Conservation (phyloP, 2,113 vertebrate species). For the Calyptomena viridis region DNA sequence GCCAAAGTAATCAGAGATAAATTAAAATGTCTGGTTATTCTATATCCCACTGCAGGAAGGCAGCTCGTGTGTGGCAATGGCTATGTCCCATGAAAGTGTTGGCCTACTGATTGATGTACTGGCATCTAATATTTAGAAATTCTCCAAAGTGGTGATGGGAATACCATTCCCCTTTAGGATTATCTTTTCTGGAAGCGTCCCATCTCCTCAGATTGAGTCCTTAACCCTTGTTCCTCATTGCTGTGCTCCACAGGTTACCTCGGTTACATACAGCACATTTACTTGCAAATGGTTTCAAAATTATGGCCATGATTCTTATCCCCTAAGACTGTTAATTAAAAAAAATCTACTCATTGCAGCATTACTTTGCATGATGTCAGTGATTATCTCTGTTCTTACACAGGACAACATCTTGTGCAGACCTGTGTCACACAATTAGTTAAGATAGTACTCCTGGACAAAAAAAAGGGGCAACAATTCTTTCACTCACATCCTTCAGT, state of each 20-base stretch:
- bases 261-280: not conserved
- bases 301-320: not conserved
- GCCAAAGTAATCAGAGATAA: not conserved
- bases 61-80: not conserved
- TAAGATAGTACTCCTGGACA: not conserved
- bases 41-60: not conserved
- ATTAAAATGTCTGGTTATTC: not conserved
- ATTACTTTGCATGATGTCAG: not conserved
- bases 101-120: not conserved
- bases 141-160: not conserved
- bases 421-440: not conserved
- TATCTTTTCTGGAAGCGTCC: not conserved
- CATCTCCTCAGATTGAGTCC: not conserved
- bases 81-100: not conserved
- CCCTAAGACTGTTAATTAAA: not conserved
- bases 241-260: not conserved
- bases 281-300: not conserved
- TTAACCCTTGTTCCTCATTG: not conserved
- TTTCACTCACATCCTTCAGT: not conserved
- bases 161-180: not conserved
- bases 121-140: not conserved
- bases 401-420: slow-evolving; percentile 3
- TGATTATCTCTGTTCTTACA: not conserved
- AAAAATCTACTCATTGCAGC: not conserved
- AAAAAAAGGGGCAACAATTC: not conserved